Base-by-base conservation (phyloP, 2,113 vertebrate species). In the Siniperca knerii region DNA sequence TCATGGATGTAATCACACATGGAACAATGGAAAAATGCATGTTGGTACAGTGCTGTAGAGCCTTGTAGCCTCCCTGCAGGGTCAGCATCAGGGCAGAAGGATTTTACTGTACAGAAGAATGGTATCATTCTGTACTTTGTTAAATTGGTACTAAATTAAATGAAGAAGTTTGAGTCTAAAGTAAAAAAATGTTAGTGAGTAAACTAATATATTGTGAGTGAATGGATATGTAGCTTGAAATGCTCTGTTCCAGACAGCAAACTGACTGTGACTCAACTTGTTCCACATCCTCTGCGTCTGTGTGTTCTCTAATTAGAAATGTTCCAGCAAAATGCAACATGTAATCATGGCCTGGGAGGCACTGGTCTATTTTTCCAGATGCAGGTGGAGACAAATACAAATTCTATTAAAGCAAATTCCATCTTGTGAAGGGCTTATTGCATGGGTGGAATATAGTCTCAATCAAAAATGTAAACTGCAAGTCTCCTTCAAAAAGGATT, bases 241-340 rank as follows among this genome's bases (percentile, higher is more conserved):
- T 66, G 8, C 48, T 65, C 15, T 52, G 11, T 73, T 83, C 67
- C 68, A 84, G 60, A 88, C n/a, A 86, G 70, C 33, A 73, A 81
- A 84, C 54, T 10, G 16, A 83, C 81, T 87, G 75, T 91, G 91
- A 93, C 84, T 86, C 79, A 92, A 88, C 89, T 84, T 93, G 84
- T 90, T 90, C 86, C 77, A 87, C 83, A 90, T 92, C 92, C 81
- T 86, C 78, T 72, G 67, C 12, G 2, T 60, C 74, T 48, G 62
- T 75, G 82, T 86, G 87, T 90, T 89, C 90, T 93, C 81, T 93
- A 93, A 92, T 92, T 91, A 89, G 70, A 89, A 92, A 89, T 86
- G 79, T 87, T 85, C 52, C 73, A 68, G 65, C 67, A 79, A 88
- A 91, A 80, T 88, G 82, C 50, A 93, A 90, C 87, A 66, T 92